Evolutionary conservation across 1,140 invertebrate genomes (phyloP).

Genomic region (Tetramorium alpestre): DNA sequence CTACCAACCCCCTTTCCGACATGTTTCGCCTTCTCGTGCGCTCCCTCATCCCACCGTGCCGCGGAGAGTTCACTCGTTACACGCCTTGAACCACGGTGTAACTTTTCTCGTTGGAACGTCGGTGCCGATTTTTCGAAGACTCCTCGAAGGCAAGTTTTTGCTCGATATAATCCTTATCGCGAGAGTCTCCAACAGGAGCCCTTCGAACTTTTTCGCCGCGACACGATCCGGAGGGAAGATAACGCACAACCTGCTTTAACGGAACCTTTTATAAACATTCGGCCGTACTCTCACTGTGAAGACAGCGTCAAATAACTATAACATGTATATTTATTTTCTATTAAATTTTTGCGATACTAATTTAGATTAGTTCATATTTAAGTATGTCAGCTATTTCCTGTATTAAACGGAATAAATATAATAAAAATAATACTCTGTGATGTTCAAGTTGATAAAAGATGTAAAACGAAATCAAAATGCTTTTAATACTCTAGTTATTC

Average conservation of each 20-base stretch:
- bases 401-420: not conserved
- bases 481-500: not conserved
- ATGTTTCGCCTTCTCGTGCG: constrained; percentile 25
- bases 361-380: not conserved
- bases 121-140: constrained; percentile 54
- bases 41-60: constrained; percentile 51
- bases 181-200: constrained; percentile 5
- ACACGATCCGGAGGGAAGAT: constrained; percentile 37
- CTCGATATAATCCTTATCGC: constrained; percentile 56
- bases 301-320: not conserved
- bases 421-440: not conserved
- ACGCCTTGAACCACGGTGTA: constrained; percentile 73
- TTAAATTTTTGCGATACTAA: not conserved
- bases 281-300: not conserved
- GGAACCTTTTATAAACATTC: constrained; percentile 44
- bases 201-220: constrained; percentile 39
- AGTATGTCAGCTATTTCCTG: not conserved
- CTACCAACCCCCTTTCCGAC: constrained; percentile 70
- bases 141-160: constrained; percentile 33
- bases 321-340: not conserved
- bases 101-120: constrained; percentile 59
- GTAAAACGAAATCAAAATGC: not conserved
- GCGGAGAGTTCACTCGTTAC: constrained; percentile 75
- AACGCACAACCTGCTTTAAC: constrained; percentile 13
- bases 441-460: not conserved